These are phyloP conservation scores for Manacus vitellinus DNA, from an alignment of 2,113 vertebrate species.

Conservation along the genomic window DNA sequence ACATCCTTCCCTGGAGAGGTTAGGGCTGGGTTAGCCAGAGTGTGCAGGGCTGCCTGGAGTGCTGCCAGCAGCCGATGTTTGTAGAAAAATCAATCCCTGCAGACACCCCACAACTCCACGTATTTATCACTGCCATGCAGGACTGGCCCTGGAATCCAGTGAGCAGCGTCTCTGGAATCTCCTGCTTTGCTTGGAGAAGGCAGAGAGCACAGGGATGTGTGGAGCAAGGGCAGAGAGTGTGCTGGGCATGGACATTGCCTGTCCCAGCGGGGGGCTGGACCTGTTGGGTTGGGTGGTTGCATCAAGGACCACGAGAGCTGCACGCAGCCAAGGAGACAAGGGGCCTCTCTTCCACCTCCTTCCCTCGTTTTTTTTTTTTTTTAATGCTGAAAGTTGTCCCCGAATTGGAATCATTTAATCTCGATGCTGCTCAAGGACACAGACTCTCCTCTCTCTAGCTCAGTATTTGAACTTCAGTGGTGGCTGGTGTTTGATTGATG, in stretches of 20 bases:
- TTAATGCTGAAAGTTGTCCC: background rate
- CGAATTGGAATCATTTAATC: background rate
- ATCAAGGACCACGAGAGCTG: background rate
- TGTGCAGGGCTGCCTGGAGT: conserved; percentile 8
- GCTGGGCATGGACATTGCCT: background rate
- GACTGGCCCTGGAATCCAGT: background rate
- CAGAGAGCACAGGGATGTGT: background rate
- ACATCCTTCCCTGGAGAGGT: background rate
- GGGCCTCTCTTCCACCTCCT: background rate
- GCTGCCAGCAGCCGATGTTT: background rate
- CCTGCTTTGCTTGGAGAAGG: background rate
- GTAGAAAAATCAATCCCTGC: background rate
- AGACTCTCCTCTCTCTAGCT: conserved; percentile 19
- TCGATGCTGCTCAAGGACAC: background rate
- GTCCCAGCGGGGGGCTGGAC: background rate
- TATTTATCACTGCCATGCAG: background rate
- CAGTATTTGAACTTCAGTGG: conserved; percentile 28
- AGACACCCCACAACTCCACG: background rate
- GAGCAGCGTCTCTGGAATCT: background rate
- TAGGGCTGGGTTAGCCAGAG: conserved; percentile 44
- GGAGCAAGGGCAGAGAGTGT: background rate
- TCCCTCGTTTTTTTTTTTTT: background rate
- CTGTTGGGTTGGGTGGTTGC: rapidly evolving
- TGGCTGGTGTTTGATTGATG: conserved; percentile 25
- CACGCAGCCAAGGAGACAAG: rapidly evolving